Evolutionary conservation across 2,113 vertebrate species (phyloP).

Genomic region (Plecturocebus donacophilus): DNA sequence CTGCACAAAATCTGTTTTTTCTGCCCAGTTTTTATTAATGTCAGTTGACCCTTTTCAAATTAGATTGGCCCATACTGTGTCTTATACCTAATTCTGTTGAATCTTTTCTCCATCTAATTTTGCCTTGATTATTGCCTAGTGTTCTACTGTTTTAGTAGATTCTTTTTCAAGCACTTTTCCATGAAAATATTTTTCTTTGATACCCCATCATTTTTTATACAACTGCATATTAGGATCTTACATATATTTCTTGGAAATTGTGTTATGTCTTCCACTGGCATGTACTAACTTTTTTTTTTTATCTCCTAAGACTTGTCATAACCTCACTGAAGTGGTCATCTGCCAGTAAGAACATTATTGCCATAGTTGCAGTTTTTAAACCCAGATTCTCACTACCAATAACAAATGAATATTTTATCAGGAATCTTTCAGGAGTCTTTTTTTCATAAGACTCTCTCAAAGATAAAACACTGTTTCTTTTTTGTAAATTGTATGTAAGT

Average conservation of each 20-base stretch:
- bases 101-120: conserved; percentile 18
- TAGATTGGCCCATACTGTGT: conserved; percentile 15
- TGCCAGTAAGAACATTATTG: conserved; percentile 60
- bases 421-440: conserved; percentile 45
- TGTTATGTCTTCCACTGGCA: background rate
- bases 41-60: conserved; percentile 39
- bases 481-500: conserved; percentile 24
- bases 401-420: conserved; percentile 62
- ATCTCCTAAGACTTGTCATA: conserved; percentile 52
- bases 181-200: conserved; percentile 23
- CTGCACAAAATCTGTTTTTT: conserved; percentile 56
- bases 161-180: conserved; percentile 39
- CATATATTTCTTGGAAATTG: conserved; percentile 1
- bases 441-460: conserved; percentile 40
- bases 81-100: conserved; percentile 24
- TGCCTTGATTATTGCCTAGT: conserved; percentile 30
- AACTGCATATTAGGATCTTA: background rate
- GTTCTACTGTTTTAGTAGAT: conserved; percentile 29
- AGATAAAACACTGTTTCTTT: conserved; percentile 23
- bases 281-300: background rate
- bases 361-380: conserved; percentile 63
- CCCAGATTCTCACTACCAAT: conserved; percentile 64
- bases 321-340: conserved; percentile 45
- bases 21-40: background rate
- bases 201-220: background rate